phyloP scores from a whole-genome alignment of 2,113 vertebrate genomes.

The Bolborhynchus lineola region DNA sequence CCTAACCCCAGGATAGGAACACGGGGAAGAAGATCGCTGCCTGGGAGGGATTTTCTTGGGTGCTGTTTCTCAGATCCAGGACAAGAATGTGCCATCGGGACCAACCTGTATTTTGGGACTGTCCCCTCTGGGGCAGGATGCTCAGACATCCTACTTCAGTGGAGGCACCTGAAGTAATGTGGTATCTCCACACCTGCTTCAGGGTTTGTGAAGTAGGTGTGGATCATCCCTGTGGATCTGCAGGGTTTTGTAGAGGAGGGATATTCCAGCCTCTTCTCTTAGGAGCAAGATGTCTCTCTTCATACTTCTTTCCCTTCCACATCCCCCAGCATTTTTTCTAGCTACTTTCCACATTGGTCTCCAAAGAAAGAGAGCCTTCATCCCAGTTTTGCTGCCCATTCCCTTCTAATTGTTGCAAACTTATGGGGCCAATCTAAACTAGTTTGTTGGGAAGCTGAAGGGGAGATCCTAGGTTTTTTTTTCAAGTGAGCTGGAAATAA shows the following conservation, averaged over 20 bases:
- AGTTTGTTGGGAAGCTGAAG: neutral
- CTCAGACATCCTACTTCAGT: neutral
- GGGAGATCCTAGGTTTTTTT: neutral
- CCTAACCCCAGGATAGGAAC: neutral
- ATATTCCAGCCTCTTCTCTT: neutral
- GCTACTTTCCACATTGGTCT: neutral
- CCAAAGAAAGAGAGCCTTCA: neutral
- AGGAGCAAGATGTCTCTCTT: neutral
- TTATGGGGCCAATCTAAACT: neutral
- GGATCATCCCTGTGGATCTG: neutral
- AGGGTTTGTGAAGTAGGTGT: neutral
- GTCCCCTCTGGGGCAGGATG: neutral
- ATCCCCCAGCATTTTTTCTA: neutral
- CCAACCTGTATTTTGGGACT: neutral
- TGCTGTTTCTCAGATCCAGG: neutral
- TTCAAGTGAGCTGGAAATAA: neutral
- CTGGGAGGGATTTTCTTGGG: neutral
- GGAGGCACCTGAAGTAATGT: neutral
- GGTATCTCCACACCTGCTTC: neutral
- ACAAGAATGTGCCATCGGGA: accelerated
- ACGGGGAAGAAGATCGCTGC: neutral
- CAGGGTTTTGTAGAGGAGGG: neutral
- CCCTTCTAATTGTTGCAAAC: neutral
- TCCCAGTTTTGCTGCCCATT: neutral
- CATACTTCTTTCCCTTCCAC: neutral